Base-by-base conservation (phyloP, 2,888 invertebrate species). In the Nomada fabriciana region DNA sequence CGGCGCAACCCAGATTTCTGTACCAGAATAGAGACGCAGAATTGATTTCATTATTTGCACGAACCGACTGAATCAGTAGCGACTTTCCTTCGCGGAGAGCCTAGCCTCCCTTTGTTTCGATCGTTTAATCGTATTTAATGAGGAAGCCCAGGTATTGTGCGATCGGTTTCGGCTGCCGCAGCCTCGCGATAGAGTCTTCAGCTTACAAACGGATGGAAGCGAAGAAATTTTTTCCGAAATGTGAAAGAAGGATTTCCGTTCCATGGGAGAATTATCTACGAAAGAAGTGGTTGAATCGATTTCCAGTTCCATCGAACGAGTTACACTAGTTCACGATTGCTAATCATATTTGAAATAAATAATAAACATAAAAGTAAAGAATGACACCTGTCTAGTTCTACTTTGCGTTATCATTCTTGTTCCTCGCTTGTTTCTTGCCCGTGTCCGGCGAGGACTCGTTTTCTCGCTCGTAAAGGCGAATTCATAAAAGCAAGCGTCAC, bases 401-500 rank as follows among this genome's bases (percentile, higher is more conserved):
- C 61, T 60, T 52, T 60, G 55, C 53, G 55, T 60, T 69, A 43
- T 60, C 43, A 63, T 57, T 42, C n/a, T 57, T 68, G n/a, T 55
- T 18, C 29, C 29, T 36, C 52, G 13, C 25, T 2, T 25, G 52
- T n/a, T 20, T 74, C 67, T 50, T 47, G 29, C 60, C 61, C 4
- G 53, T 20, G n/a, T 65, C 75, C 59, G 71, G 64, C 74, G 85
- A 84, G 82, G 78, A 85, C 76, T 82, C 87, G 86, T 84, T 87
- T 84, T 86, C 82, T 64, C 68, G 70, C 77, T 82, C 86, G 87
- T 89, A 87, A 89, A 90, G 90, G 86, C 85, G 90, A 90, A 90
- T 89, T 86, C 89, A 88, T 89, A 88, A 90, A 89, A 87, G 87
- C 82, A 85, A 81, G 84, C 85, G 86, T 83, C 86, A 84, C 86